These are phyloP conservation scores for Iselma pallidipennis DNA, from an alignment of 2,888 invertebrate genomes.

Conservation along the genomic window DNA sequence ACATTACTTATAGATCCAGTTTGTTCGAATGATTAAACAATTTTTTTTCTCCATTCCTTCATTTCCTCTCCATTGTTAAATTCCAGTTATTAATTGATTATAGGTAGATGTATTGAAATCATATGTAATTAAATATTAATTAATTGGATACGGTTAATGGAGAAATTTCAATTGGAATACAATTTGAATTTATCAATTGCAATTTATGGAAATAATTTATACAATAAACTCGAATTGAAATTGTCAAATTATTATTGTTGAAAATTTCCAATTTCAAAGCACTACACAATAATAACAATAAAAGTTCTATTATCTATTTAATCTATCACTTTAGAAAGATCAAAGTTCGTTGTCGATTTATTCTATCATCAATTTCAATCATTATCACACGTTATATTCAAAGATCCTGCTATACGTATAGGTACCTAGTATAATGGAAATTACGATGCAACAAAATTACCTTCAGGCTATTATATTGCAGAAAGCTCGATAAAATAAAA, in stretches of 20 bases:
- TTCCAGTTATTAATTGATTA: background rate
- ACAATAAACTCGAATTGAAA: background rate
- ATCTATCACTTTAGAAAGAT: background rate
- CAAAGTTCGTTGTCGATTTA: background rate
- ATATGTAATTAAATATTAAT: background rate
- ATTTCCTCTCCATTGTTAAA: too few relatives aligned
- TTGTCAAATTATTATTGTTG: background rate
- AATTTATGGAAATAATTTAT: background rate
- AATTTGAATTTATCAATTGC: background rate
- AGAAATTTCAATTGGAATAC: background rate
- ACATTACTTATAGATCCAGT: too few relatives aligned
- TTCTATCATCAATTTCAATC: background rate
- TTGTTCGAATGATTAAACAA: too few relatives aligned
- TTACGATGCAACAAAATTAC: background rate
- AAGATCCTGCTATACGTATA: background rate
- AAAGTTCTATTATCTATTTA: background rate
- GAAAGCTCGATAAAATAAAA: background rate
- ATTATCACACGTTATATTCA: conserved; percentile 1
- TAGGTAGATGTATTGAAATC: background rate
- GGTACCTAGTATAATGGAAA: too few relatives aligned
- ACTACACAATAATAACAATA: background rate
- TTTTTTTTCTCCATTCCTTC: background rate
- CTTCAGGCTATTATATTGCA: background rate
- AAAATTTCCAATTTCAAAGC: background rate
- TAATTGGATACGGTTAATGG: background rate